These are phyloP conservation scores for Harlomillsia oculata DNA, from an alignment of 1,140 invertebrate species.

Conservation along the genomic window DNA sequence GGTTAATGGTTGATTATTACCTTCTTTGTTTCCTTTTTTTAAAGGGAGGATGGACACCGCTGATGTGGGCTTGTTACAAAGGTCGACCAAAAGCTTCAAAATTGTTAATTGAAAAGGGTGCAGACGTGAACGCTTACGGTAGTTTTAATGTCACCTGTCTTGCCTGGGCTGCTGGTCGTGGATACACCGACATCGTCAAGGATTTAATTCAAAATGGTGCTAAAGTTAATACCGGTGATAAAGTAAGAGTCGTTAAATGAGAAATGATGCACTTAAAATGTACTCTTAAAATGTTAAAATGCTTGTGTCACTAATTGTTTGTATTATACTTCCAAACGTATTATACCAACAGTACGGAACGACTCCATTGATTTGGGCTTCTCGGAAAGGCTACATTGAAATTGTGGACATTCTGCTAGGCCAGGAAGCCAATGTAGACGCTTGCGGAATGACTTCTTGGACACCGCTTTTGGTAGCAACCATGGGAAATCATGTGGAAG, in stretches of 20 bases:
- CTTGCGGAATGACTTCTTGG: conserved; percentile 88
- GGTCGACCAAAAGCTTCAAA: conserved; percentile 60
- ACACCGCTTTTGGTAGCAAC: conserved; percentile 83
- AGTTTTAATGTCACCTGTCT: conserved; percentile 90
- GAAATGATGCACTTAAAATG: background rate
- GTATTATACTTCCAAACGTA: too few relatives aligned
- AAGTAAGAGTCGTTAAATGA: conserved; percentile 46
- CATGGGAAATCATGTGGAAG: conserved; percentile 79
- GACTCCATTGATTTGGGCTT: conserved; percentile 90
- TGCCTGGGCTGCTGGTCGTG: conserved; percentile 86
- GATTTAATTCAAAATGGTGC: conserved; percentile 72
- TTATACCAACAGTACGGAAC: conserved; percentile 94
- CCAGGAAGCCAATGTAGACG: conserved; percentile 72
- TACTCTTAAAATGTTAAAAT: too few relatives aligned
- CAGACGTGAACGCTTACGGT: conserved; percentile 90
- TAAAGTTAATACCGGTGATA: conserved; percentile 85
- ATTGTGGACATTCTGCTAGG: conserved; percentile 75
- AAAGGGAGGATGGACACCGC: conserved; percentile 92
- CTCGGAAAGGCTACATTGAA: conserved; percentile 74
- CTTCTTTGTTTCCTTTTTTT: too few relatives aligned
- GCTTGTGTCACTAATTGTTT: too few relatives aligned
- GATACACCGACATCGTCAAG: conserved; percentile 73
- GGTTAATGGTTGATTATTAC: conserved; percentile 33
- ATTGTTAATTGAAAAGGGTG: conserved; percentile 72
- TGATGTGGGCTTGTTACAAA: conserved; percentile 86